A percentile compares a stretch with the other conserved stretches of the same genome.
These are phyloP conservation scores for Alfaro cultratus DNA, from an alignment of 2,797 vertebrate species.

Conservation along the genomic window DNA sequence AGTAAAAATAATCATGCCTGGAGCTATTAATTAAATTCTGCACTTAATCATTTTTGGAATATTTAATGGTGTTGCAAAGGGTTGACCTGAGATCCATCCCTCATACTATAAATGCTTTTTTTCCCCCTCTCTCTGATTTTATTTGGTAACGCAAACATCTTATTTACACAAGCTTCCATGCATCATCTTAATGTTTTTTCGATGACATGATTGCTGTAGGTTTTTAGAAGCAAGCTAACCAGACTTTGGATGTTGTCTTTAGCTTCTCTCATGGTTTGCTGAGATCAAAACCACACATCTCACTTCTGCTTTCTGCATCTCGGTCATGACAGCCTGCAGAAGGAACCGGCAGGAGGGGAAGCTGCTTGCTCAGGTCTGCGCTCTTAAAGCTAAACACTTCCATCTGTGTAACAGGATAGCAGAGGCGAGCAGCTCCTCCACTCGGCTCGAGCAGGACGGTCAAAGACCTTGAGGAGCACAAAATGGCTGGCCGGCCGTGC, in stretches of 20 bases:
- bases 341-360: slow-evolving; percentile 71
- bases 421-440: slow-evolving; percentile 70
- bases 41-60: slow-evolving; percentile 70
- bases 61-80: slow-evolving; percentile 61
- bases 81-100: slow-evolving; percentile 50
- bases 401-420: slow-evolving; percentile 84
- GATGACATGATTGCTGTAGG: slow-evolving; percentile 5
- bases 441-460: slow-evolving; percentile 73
- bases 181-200: neutral
- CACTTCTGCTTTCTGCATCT: slow-evolving; percentile 75
- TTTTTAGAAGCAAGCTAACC: slow-evolving; percentile 30
- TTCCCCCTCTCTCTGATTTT: slow-evolving; percentile 7
- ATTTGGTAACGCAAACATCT: slow-evolving; percentile 30
- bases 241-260: slow-evolving; percentile 36
- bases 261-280: slow-evolving; percentile 52
- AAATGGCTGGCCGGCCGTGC: slow-evolving; percentile 84
- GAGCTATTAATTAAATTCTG: slow-evolving; percentile 70
- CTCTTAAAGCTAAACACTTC: slow-evolving; percentile 81
- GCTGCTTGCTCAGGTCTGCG: slow-evolving; percentile 75
- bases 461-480: slow-evolving; percentile 85
- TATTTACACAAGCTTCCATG: slow-evolving; percentile 4
- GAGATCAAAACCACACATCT: slow-evolving; percentile 64
- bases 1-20: slow-evolving; percentile 65
- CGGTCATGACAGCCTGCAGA: slow-evolving; percentile 69
- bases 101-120: slow-evolving; percentile 43